phyloP scores from a whole-genome alignment of 2,797 vertebrate species.

The Lacerta viridis region DNA sequence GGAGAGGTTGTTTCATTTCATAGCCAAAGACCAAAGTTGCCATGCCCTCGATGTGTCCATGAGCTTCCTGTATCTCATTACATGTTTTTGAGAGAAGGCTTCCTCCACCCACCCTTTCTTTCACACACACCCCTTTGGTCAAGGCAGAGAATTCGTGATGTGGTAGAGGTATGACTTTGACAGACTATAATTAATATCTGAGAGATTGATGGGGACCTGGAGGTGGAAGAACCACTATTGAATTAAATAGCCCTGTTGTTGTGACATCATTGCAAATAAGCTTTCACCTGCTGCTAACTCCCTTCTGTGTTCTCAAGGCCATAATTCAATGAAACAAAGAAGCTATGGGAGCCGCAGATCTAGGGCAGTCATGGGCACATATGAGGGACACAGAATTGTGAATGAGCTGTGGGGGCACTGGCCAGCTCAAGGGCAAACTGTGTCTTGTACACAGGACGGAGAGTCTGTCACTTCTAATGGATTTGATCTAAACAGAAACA shows the following conservation, averaged over 20 bases:
- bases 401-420: not conserved
- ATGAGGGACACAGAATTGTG: not conserved
- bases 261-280: constrained; percentile 66
- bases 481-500: not conserved
- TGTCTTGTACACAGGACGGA: not conserved
- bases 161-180: constrained; percentile 30
- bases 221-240: constrained; percentile 51
- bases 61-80: constrained; percentile 3
- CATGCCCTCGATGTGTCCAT: constrained; percentile 46
- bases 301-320: constrained; percentile 57
- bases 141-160: constrained; percentile 49
- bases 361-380: not conserved
- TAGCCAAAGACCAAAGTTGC: constrained; percentile 46
- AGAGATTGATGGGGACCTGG: constrained; percentile 59
- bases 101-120: not conserved
- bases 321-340: constrained; percentile 70
- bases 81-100: not conserved
- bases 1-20: constrained; percentile 35
- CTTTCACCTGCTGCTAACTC: constrained; percentile 71
- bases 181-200: constrained; percentile 67
- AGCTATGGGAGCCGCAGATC: constrained; percentile 49
- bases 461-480: not conserved
- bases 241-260: constrained; percentile 68
- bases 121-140: constrained; percentile 14
- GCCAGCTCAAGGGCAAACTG: not conserved